Conservation (phyloP, 2,888 invertebrate species). For the Oligia fasciuncula region DNA sequence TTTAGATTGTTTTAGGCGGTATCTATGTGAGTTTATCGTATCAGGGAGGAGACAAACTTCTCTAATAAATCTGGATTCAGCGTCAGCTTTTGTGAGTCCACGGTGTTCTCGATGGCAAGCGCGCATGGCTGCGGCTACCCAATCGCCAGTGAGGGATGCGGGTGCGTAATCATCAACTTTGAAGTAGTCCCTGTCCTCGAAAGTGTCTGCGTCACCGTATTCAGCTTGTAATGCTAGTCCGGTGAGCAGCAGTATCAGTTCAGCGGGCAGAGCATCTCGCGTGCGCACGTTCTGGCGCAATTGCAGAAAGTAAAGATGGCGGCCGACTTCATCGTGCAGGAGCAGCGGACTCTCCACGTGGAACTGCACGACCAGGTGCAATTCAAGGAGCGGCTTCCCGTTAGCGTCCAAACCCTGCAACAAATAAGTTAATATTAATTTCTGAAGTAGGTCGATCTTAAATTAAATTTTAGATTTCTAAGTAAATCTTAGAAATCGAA, state of each 20-base stretch:
- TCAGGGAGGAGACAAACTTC: constrained; percentile 96
- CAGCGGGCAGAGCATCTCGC: constrained; percentile 91
- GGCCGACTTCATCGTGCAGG: constrained; percentile 96
- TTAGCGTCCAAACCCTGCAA: constrained; percentile 96
- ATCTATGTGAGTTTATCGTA: constrained; percentile 96
- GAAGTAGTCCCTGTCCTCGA: constrained; percentile 90
- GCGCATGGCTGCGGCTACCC: constrained; percentile 91
- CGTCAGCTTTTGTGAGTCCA: constrained; percentile 94
- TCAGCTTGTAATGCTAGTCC: constrained; percentile 98
- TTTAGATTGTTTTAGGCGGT: constrained; percentile 94
- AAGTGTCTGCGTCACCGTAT: constrained; percentile 93
- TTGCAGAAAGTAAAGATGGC: constrained; percentile 98
- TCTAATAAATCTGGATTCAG: constrained; percentile 96
- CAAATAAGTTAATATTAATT: constrained; percentile 33
- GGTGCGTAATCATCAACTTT: constrained; percentile 96
- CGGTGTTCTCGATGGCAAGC: constrained; percentile 95
- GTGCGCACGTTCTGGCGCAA: constrained; percentile 96
- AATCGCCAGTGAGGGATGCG: constrained; percentile 90
- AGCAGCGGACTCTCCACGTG: constrained; percentile 97
- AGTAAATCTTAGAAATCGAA: background rate
- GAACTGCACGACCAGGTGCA: constrained; percentile 97
- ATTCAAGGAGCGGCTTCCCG: constrained; percentile 96
- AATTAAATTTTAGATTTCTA: background rate
- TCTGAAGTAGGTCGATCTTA: constrained; percentile 1
- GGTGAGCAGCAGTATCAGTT: constrained; percentile 94